Evolutionary conservation across 2,797 vertebrate genomes (phyloP).

Genomic region (Hyperoplus lanceolatus): DNA sequence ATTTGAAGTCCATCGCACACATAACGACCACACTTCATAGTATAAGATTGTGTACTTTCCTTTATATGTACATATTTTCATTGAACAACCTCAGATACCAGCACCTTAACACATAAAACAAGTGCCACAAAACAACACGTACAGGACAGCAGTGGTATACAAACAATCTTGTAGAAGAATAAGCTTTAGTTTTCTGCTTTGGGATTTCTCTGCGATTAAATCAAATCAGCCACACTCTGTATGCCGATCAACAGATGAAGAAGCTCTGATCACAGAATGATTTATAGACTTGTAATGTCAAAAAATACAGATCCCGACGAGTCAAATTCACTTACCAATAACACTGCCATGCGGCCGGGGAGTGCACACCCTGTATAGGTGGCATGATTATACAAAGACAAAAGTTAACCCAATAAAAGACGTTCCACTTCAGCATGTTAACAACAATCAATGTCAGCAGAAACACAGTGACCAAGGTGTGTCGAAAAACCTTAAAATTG

Average conservation of each 20-base stretch:
- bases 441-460: slow-evolving; percentile 46
- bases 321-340: slow-evolving; percentile 17
- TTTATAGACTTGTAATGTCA: neutral
- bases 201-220: slow-evolving; percentile 46
- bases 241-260: slow-evolving; percentile 13
- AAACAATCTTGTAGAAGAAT: slow-evolving; percentile 87
- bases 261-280: slow-evolving; percentile 11
- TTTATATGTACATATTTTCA: slow-evolving; percentile 88
- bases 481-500: slow-evolving; percentile 37
- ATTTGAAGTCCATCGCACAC: slow-evolving; percentile 34
- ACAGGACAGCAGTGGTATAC: slow-evolving; percentile 80
- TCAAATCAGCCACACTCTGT: slow-evolving; percentile 23
- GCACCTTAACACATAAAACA: slow-evolving; percentile 84
- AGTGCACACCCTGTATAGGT: neutral
- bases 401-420: slow-evolving; percentile 27
- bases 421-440: slow-evolving; percentile 39
- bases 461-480: slow-evolving; percentile 53
- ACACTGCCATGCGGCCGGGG: slow-evolving; percentile 26
- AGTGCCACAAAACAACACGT: slow-evolving; percentile 84
- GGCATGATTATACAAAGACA: slow-evolving; percentile 24
- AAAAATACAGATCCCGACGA: slow-evolving; percentile 15
- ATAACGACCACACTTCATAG: slow-evolving; percentile 54
- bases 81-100: slow-evolving; percentile 79
- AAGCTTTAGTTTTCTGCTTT: slow-evolving; percentile 77
- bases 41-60: slow-evolving; percentile 77